Evolutionary conservation across 2,797 vertebrate genomes (phyloP), one percentile per base, ranked within the genome.

Genomic region (Allobates femoralis): DNA sequence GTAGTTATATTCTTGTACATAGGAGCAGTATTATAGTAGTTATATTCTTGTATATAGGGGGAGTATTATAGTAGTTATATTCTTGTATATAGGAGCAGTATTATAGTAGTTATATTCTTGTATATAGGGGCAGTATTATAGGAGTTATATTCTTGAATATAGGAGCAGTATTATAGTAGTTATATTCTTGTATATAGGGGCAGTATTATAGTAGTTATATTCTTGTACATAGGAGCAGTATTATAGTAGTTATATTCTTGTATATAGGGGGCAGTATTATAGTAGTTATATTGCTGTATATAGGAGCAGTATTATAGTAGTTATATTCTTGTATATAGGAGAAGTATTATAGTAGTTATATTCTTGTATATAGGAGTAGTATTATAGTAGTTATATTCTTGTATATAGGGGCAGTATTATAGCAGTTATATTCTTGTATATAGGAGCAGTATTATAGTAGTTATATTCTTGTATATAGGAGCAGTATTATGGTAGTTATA

Each of bases 401-500:
- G 58, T 60, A 60, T 12, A 60, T 60, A n/a, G n/a, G n/a, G n/a
- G n/a, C n/a, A n/a, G n/a, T n/a, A n/a, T n/a, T n/a, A n/a, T n/a
- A n/a, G n/a, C 26, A 60, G 58, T 26, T 60, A 60, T 60, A 60
- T 60, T 26, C 60, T 34, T 67, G 64, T 67, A 67, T 18, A 67
- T 67, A 67, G 64, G 64, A 34, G 64, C 30, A 34, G 62, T 66
- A 66, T 66, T 66, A 66, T 66, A 66, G 62, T 66, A 66, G 62
- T 66, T 66, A 30, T 66, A 66, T 66, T 66, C 62, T 64, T 64
- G 62, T 64, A 64, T 18, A 64, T 64, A 64, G 62, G 62, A 18
- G n/a, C n/a, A n/a, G n/a, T n/a, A n/a, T n/a, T n/a, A n/a, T n/a
- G n/a, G n/a, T n/a, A n/a, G n/a, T n/a, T n/a, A n/a, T n/a, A n/a